Conservation (phyloP, 1,140 invertebrate genomes). For the Drosophila dunni region DNA sequence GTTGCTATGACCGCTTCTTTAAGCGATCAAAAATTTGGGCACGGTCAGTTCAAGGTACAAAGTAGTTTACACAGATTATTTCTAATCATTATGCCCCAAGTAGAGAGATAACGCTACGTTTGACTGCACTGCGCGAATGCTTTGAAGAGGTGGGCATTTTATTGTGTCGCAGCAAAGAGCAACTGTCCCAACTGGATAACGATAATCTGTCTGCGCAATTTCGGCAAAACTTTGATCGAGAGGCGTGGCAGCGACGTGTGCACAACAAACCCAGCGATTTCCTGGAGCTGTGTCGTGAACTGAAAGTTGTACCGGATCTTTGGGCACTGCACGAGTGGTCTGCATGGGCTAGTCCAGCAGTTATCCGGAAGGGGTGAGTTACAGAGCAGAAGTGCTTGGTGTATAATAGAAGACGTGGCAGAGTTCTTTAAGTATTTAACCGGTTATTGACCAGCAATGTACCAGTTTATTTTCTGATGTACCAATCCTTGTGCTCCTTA, state of each 20-base stretch:
- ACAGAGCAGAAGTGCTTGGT: too few relatives aligned
- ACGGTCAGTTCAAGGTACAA: conserved; percentile 60
- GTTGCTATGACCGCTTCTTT: conserved; percentile 74
- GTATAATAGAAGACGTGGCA: too few relatives aligned
- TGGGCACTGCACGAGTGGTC: conserved; percentile 94
- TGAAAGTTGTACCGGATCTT: conserved; percentile 92
- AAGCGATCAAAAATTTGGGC: conserved; percentile 65
- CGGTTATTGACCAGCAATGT: too few relatives aligned
- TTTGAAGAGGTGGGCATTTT: conserved; percentile 96
- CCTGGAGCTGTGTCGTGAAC: conserved; percentile 89
- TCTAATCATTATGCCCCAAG: conserved; percentile 43
- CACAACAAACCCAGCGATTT: conserved; percentile 90
- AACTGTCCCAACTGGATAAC: conserved; percentile 29
- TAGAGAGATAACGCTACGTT: conserved; percentile 91
- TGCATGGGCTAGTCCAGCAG: conserved; percentile 92
- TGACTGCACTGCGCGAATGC: conserved; percentile 94
- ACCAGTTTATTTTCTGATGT: too few relatives aligned
- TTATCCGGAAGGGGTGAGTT: conserved; percentile 76
- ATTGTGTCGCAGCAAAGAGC: conserved; percentile 86
- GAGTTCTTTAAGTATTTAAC: too few relatives aligned
- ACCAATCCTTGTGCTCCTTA: too few relatives aligned
- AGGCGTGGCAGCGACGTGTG: conserved; percentile 84
- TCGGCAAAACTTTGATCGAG: conserved; percentile 42
- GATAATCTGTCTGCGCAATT: conserved; percentile 2
- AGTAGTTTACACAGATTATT: conserved; percentile 8